Percentiles rank a stretch among this genome's conserved stretches.
Evolutionary conservation across 2,888 invertebrate genomes (phyloP).

Genomic region (Oxycera nigricornis): DNA sequence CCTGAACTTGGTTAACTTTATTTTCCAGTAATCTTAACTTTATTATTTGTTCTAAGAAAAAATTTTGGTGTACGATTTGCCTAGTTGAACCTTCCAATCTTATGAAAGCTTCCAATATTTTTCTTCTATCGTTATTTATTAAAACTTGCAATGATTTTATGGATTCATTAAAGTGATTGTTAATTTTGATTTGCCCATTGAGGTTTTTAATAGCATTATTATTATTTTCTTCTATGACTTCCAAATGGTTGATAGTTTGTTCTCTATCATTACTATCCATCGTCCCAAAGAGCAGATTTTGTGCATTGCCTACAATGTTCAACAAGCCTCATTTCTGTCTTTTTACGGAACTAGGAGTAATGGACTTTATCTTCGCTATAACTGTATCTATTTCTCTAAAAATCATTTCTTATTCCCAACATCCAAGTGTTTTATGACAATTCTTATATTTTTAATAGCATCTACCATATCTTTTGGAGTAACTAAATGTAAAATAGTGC

Average conservation of each 20-base stretch:
- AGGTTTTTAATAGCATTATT: neutral
- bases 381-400: conserved; percentile 40
- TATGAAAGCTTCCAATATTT: conserved; percentile 2
- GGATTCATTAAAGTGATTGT: conserved; percentile 9
- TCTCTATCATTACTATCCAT: neutral
- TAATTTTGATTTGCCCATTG: conserved; percentile 8
- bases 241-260: neutral
- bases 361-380: conserved; percentile 43
- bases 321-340: conserved; percentile 43
- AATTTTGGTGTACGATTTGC: too few species aligned
- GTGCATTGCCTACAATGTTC: neutral
- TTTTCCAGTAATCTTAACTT: too few species aligned
- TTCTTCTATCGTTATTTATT: conserved; percentile 28
- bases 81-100: too few species aligned
- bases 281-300: neutral
- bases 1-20: too few species aligned
- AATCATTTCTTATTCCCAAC: conserved; percentile 8
- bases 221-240: neutral
- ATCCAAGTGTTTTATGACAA: conserved; percentile 7
- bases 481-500: conserved; percentile 39
- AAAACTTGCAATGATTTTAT: conserved; percentile 5
- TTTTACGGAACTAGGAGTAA: conserved; percentile 36
- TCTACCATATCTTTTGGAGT: conserved; percentile 34
- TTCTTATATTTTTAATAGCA: conserved; percentile 11
- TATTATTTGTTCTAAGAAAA: conserved; percentile 8